Evolutionary conservation across 2,113 vertebrate genomes (phyloP).

Genomic region (Pipa parva): DNA sequence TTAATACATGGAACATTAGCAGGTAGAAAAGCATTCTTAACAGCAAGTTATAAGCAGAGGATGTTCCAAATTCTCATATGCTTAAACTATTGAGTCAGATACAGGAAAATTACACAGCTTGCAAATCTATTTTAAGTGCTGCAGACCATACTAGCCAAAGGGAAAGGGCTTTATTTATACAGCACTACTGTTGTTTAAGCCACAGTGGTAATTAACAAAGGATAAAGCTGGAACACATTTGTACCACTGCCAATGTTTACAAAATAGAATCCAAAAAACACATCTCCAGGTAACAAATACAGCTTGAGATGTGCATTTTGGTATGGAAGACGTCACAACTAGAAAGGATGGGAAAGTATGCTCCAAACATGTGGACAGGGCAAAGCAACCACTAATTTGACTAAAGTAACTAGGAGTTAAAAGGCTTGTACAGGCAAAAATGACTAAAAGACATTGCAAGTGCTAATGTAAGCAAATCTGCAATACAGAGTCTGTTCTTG

Average conservation of each 20-base stretch:
- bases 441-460: too few relatives aligned
- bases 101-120: constrained; percentile 35
- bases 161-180: constrained; percentile 14
- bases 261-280: constrained; percentile 1
- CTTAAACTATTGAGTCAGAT: constrained; percentile 30
- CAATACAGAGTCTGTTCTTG: too few relatives aligned
- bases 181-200: constrained; percentile 10
- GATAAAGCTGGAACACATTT: background rate
- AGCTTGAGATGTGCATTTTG: background rate
- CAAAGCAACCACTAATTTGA: background rate
- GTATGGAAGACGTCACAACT: background rate
- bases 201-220: constrained; percentile 1
- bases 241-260: background rate
- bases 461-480: too few relatives aligned
- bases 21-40: background rate
- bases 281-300: background rate
- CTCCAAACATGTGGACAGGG: background rate
- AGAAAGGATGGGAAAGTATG: background rate
- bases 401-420: background rate
- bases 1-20: too few relatives aligned
- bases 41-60: constrained; percentile 7
- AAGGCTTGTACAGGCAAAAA: too few relatives aligned
- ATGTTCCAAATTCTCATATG: constrained; percentile 32
- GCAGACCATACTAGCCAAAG: constrained; percentile 8
- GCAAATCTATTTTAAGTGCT: constrained; percentile 27